phyloP scores from a whole-genome alignment of 2,888 invertebrate genomes.

The Xanthorhoe designata region DNA sequence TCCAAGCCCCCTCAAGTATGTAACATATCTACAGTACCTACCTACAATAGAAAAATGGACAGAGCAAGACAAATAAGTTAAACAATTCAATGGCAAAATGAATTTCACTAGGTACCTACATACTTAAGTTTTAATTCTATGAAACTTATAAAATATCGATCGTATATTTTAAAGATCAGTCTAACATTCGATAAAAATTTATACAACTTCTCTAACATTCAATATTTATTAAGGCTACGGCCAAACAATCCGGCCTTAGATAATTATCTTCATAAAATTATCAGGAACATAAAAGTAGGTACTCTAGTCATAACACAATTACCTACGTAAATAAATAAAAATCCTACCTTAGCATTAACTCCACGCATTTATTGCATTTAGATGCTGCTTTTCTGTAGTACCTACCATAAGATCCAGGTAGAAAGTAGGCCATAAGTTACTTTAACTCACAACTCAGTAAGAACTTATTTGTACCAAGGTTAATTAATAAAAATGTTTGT shows the following conservation, averaged over 20 bases:
- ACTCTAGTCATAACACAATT: background rate
- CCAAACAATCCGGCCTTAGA: slow-evolving; percentile 50
- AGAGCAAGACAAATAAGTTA: slow-evolving; percentile 64
- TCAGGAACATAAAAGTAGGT: slow-evolving; percentile 46
- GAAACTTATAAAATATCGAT: slow-evolving; percentile 74
- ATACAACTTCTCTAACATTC: slow-evolving; percentile 58
- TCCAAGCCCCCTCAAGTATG: slow-evolving; percentile 72
- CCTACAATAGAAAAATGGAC: slow-evolving; percentile 75
- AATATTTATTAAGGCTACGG: slow-evolving; percentile 70
- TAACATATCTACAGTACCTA: slow-evolving; percentile 66
- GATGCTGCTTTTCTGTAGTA: background rate
- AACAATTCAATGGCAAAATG: slow-evolving; percentile 46
- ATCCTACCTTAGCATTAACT: slow-evolving; percentile 1
- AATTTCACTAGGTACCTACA: slow-evolving; percentile 54
- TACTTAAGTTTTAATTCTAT: slow-evolving; percentile 63
- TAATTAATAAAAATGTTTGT: background rate
- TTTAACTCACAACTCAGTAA: background rate
- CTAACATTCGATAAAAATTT: slow-evolving; percentile 83
- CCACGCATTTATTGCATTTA: background rate
- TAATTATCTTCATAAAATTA: slow-evolving; percentile 42
- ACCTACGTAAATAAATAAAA: background rate
- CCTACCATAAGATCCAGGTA: background rate
- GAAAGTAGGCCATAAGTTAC: no score
- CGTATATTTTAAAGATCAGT: slow-evolving; percentile 83
- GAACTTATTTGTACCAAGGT: background rate